Conservation (phyloP, 2,888 invertebrate genomes). For the Macroteleia sp. region DNA sequence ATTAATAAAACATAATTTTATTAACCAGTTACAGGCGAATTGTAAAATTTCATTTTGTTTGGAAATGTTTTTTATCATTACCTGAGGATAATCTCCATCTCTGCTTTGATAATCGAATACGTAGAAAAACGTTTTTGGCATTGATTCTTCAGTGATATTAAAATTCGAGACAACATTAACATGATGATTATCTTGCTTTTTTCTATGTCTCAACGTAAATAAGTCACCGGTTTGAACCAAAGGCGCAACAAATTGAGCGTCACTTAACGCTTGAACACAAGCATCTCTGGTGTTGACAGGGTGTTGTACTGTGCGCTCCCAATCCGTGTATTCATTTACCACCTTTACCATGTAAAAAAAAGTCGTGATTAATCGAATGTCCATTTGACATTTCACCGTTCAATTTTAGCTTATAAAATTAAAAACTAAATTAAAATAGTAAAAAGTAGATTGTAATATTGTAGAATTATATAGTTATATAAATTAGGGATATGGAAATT, state of each 20-base stretch:
- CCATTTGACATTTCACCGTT: too few relatives aligned
- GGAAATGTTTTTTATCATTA: constrained; percentile 82
- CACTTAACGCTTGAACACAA: constrained; percentile 95
- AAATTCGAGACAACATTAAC: constrained; percentile 84
- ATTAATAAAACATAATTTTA: too few relatives aligned
- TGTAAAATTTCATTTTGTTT: too few relatives aligned
- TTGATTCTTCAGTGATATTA: constrained; percentile 84
- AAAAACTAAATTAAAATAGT: too few relatives aligned
- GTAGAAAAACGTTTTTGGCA: constrained; percentile 94
- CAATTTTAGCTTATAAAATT: too few relatives aligned
- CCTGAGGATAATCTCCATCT: constrained; percentile 94
- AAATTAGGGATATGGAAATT: too few relatives aligned
- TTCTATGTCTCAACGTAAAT: constrained; percentile 85
- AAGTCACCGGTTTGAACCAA: constrained; percentile 93
- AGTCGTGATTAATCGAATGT: too few relatives aligned
- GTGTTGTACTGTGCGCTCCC: constrained; percentile 96
- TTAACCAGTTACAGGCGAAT: too few relatives aligned
- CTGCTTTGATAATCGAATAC: constrained; percentile 96
- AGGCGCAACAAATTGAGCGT: constrained; percentile 97
- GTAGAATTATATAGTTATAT: too few relatives aligned
- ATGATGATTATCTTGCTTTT: constrained; percentile 86
- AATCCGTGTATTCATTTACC: constrained; percentile 98
- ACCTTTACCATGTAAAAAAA: too few relatives aligned
- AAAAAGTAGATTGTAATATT: too few relatives aligned
- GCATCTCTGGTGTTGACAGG: constrained; percentile 95